Percentiles rank a stretch among this genome's conserved stretches.
These are phyloP conservation scores for Porites divaricata DNA, from an alignment of 92 coral and sea anemone genomes.

Conservation along the genomic window DNA sequence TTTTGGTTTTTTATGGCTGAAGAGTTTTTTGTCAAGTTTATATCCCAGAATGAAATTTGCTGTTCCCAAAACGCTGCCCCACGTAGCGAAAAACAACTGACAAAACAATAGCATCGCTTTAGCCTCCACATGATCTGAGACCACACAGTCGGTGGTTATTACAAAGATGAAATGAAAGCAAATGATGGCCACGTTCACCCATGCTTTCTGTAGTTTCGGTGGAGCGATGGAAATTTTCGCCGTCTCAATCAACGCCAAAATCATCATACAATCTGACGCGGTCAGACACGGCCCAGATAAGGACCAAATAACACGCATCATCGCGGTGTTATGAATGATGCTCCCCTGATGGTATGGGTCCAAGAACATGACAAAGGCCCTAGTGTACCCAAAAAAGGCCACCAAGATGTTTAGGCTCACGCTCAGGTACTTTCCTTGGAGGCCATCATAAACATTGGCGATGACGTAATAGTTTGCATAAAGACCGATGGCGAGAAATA, in stretches of 20 bases:
- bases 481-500: constrained; percentile 54
- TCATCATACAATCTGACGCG: constrained; percentile 73
- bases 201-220: constrained; percentile 65
- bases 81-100: constrained; percentile 67
- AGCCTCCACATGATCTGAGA: constrained; percentile 66
- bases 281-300: constrained; percentile 78
- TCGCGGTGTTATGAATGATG: constrained; percentile 47
- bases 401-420: constrained; percentile 67
- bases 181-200: constrained; percentile 46
- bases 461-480: constrained; percentile 72
- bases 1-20: constrained; percentile 57
- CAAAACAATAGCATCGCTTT: constrained; percentile 81
- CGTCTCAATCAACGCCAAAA: constrained; percentile 68
- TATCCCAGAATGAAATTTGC: constrained; percentile 64
- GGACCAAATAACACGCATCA: constrained; percentile 81
- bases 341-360: constrained; percentile 88
- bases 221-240: constrained; percentile 67
- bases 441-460: constrained; percentile 68
- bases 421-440: constrained; percentile 68
- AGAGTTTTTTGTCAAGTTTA: constrained; percentile 62
- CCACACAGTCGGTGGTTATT: constrained; percentile 65
- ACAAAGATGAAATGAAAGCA: constrained; percentile 63
- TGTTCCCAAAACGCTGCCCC: constrained; percentile 73
- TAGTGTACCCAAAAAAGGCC: constrained; percentile 61
- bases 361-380: constrained; percentile 69